Base-by-base conservation (phyloP, 2,888 invertebrate species). In the Tetheella fluctuosa region DNA sequence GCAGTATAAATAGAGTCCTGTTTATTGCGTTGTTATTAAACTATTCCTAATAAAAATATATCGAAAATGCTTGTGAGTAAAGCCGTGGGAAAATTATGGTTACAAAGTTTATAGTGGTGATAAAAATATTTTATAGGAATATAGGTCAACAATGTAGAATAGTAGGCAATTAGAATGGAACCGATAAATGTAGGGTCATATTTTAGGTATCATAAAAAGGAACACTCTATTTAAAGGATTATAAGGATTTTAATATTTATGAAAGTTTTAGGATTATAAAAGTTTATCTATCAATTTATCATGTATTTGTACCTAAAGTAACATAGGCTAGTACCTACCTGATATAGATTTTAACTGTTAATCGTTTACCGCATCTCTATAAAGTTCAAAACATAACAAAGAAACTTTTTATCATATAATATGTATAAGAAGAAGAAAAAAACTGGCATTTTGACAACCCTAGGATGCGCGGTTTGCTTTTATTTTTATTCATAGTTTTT, bases 51-150 rank as follows among this genome's bases (percentile, higher is more conserved):
- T n/a, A n/a, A 8, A 30, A 30, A 30, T 30, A 30, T 30, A 30
- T 30, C 13, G 13, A 7, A 13, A 34, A 10, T 13, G 34, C 13
- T 1, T 8, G 30, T 30, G 30, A 10, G 15, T 13, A 42, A 17
- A 42, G n/a, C 42, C 42, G 8, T 17, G 2, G 48, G 48, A 48
- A 48, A 20, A 20, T 7, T 17, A 17, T 17, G 17, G 42, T 20
- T 20, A 17, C 5, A 20, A 48, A 0, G 48, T 17, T 20, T 17
- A 48, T 48, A 48, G 48, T 2, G 48, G 48, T 20, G 13, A 10
- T 48, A 48, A 48, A 48, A 48, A 48, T 42, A 42, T 20, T 20
- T 48, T 48, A 48, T 20, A 20, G 48, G 6, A 20, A 48, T 48
- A 20, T 48, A 20, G 48, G n/a, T 20, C 20, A 20, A 48, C 48